Percentiles rank a stretch among this genome's conserved stretches.
phyloP scores from a whole-genome alignment of 2,888 invertebrate genomes.

The Trilocha varians region DNA sequence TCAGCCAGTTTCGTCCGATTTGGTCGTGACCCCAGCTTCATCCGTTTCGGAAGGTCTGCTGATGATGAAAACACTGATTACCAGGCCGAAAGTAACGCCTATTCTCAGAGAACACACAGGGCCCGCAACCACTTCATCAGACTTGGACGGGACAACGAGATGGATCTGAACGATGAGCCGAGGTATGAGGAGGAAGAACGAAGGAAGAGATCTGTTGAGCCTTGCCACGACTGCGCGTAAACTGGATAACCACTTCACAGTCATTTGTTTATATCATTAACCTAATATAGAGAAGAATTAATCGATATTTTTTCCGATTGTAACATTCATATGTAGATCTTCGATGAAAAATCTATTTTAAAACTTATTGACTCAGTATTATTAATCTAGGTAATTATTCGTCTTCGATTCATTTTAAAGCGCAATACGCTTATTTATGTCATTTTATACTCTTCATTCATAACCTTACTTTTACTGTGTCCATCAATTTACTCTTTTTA shows the following conservation, averaged over 20 bases:
- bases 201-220: conserved; percentile 42
- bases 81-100: conserved; percentile 27
- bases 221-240: conserved; percentile 56
- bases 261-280: too few species aligned
- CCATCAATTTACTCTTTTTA: too few species aligned
- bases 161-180: conserved; percentile 36
- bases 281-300: too few species aligned
- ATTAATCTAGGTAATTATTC: neutral
- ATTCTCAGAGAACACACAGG: conserved; percentile 53
- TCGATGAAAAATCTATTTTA: too few species aligned
- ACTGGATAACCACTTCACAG: conserved; percentile 12
- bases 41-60: conserved; percentile 57
- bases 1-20: conserved; percentile 52
- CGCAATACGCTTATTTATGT: conserved; percentile 30
- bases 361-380: neutral
- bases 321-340: too few species aligned
- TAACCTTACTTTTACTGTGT: neutral
- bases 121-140: conserved; percentile 61
- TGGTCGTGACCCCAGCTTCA: conserved; percentile 60
- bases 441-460: neutral
- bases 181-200: conserved; percentile 38
- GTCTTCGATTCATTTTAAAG: conserved; percentile 17
- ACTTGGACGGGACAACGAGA: conserved; percentile 54
- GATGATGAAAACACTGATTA: conserved; percentile 37
- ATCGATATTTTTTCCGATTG: too few species aligned